A percentile compares a stretch with the other conserved stretches of the same genome.
These are phyloP conservation scores for Phaethornis superciliosus DNA, from an alignment of 2,113 vertebrate species.

Conservation along the genomic window DNA sequence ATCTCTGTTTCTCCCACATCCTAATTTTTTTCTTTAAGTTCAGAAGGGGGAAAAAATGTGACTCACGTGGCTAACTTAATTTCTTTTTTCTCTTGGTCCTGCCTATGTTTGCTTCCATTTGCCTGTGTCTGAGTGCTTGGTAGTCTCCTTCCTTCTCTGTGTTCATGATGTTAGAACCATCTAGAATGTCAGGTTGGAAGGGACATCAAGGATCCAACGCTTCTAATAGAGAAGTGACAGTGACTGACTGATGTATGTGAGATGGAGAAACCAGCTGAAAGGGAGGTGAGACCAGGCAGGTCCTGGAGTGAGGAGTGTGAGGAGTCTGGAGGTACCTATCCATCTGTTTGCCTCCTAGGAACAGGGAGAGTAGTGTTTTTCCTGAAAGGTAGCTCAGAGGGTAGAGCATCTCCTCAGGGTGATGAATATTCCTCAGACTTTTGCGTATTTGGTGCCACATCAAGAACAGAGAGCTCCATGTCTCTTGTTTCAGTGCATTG, in stretches of 20 bases:
- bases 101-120: background rate
- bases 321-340: no score
- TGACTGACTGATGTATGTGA: rapidly evolving
- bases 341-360: background rate
- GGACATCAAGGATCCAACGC: no score
- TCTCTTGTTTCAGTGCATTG: background rate
- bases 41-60: background rate
- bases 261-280: background rate
- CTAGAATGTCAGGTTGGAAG: no score
- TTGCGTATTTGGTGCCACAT: background rate
- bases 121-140: background rate
- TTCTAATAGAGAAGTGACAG: background rate
- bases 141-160: background rate
- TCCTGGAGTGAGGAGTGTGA: background rate
- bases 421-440: background rate
- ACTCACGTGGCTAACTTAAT: background rate
- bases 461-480: background rate
- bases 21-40: background rate
- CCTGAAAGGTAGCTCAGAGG: background rate
- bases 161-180: background rate
- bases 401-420: background rate
- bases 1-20: background rate
- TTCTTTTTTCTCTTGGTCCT: background rate
- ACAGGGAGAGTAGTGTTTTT: background rate
- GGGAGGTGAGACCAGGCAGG: background rate